Conservation (phyloP, 2,888 invertebrate genomes). For the Eupeodes latifasciatus region DNA sequence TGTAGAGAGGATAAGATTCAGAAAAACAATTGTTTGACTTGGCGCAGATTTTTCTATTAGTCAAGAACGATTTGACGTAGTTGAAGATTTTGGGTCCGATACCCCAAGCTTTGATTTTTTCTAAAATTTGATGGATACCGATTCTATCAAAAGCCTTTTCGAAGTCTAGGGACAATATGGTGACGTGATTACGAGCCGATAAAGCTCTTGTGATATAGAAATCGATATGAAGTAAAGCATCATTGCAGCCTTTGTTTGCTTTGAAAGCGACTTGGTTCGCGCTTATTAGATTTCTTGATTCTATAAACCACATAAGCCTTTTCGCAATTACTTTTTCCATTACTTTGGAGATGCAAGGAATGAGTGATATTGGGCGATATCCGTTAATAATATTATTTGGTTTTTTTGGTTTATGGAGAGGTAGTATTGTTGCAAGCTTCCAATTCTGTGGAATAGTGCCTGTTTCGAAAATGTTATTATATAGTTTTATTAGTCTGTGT, state of each 20-base stretch:
- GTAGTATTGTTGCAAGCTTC: background rate
- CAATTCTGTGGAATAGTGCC: background rate
- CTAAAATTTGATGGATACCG: background rate
- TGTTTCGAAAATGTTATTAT: background rate
- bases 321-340: too few species aligned
- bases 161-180: background rate
- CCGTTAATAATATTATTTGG: background rate
- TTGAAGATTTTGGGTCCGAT: background rate
- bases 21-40: too few species aligned
- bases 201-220: background rate
- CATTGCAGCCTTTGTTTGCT: background rate
- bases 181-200: background rate
- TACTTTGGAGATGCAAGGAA: background rate
- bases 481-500: too few species aligned
- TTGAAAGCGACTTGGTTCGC: background rate
- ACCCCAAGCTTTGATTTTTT: background rate
- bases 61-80: background rate
- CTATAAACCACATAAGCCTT: background rate
- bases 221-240: background rate
- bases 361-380: background rate
- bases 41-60: too few species aligned
- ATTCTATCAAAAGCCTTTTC: conserved; percentile 1
- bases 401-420: background rate
- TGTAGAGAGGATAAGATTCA: too few species aligned
- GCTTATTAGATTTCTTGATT: background rate